A percentile compares a stretch with the other conserved stretches of the same genome.
phyloP scores from a whole-genome alignment of 1,140 invertebrate species.

The Thrips palmi region DNA sequence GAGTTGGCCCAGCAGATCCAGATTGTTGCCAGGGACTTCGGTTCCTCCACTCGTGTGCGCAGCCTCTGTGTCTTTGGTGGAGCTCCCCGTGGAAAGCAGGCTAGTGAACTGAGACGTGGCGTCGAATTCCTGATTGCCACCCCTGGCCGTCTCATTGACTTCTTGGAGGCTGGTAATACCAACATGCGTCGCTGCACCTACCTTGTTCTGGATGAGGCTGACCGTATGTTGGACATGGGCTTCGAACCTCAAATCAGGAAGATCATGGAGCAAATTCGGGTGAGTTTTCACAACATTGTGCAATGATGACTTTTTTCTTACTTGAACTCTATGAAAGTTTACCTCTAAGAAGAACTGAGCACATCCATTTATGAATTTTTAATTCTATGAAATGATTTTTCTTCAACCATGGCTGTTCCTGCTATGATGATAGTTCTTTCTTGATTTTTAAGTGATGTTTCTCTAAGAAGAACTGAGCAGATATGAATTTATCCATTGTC shows the following conservation, averaged over 20 bases:
- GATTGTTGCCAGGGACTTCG: slow-evolving; percentile 80
- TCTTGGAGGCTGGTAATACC: slow-evolving; percentile 55
- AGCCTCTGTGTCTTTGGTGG: slow-evolving; percentile 93
- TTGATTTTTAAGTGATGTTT: too few relatives aligned
- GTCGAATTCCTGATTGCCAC: slow-evolving; percentile 86
- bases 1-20: slow-evolving; percentile 94
- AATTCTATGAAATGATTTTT: too few relatives aligned
- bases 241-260: slow-evolving; percentile 92
- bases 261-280: slow-evolving; percentile 75
- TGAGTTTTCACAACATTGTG: slow-evolving; percentile 21
- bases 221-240: slow-evolving; percentile 92
- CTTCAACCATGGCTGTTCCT: too few relatives aligned
- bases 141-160: slow-evolving; percentile 90
- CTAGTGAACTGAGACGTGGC: slow-evolving; percentile 71
- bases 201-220: slow-evolving; percentile 85
- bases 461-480: too few relatives aligned
- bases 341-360: too few relatives aligned
- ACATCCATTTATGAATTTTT: too few relatives aligned
- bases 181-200: slow-evolving; percentile 75
- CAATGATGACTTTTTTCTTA: slow-evolving; percentile 5
- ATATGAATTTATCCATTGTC: too few relatives aligned
- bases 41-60: slow-evolving; percentile 56
- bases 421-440: too few relatives aligned
- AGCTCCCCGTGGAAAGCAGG: slow-evolving; percentile 75
- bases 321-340: too few relatives aligned